Base-by-base conservation (phyloP, 2,113 vertebrate species). In the Nothocercus nigrocapillus region DNA sequence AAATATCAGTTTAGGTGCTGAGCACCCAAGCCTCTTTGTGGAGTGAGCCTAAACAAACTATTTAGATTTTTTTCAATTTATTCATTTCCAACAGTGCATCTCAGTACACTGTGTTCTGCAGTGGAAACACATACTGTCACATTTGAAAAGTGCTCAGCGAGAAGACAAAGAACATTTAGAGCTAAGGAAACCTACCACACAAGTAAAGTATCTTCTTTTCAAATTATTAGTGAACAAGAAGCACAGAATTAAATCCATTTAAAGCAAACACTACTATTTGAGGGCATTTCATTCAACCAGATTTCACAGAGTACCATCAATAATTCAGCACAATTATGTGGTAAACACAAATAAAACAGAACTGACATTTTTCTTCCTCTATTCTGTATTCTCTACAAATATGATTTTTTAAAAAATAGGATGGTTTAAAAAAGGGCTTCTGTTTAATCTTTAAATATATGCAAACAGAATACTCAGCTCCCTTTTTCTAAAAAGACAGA, bases 241-340 rank as follows among this genome's bases (percentile, higher is more conserved):
- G 73, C 10, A 73, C 0, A 1, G 73, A 92, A 94, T 87, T 53
- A 89, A 93, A 86, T 5, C 61, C 59, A 63, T 92, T 86, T 93
- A 64, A 89, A 93, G 14, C 16, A 93, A 93, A 66, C 30, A 62
- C 74, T 82, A 79, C 74, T 73, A 89, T 94, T 96, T 40, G 47
- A 92, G 93, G 70, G 30, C 89, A 94, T 85, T 96, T 91, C 17
- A 91, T 95, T 95, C 89, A 87, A 25, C 7, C 75, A 49, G 36
- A 89, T 94, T 95, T 94, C 86, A 94, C 47, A 86, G 70, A 73
- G 28, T 79, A 62, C 27, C 32, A 32, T 92, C 84, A 85, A 45
- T 61, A 90, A 72, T 78, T 85, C 76, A 74, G 68, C 38, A 83
- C 44, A 93, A 66, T 40, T 38, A 36, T 44, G 51, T 69, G 38